Base-by-base conservation (phyloP, 2,113 vertebrate genomes). In the Microcebus murinus region DNA sequence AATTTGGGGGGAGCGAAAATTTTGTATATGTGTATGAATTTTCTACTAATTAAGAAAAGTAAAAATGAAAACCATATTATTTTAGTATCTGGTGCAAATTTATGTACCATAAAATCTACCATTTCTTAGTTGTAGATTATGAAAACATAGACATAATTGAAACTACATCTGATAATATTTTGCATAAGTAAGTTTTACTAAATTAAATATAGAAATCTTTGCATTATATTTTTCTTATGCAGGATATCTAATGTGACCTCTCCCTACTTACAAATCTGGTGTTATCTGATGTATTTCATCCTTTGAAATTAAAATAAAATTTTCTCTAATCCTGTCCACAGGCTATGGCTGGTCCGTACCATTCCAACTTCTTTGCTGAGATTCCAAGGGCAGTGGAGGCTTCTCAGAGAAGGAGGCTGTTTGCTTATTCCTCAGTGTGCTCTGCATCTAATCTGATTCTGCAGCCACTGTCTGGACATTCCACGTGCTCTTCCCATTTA, bases 381-480 rank as follows among this genome's bases (percentile, higher is more conserved):
- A 48, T 13, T 86, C 29, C 27, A 3, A 20, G 0, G 1, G 21
- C 6, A n/a, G 39, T 57, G 0, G 13, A 61, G 34, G 0, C 1
- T 57, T 18, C 42, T 73, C 36, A 42, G 11, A 17, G 21, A 3
- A 15, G 17, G 25, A 52, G 0, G 1, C 7, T 15, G 3, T 21
- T 31, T 59, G 9, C 6, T 73, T 34, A 20, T 48, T 70, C 11
- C 17, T 1, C 29, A 29, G 3, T 1, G 10, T 27, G 3, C 14
- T 71, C 57, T 21, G 6, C 10, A 9, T 77, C 12, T 29, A 18
- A 36, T 25, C 42, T 55, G n/a, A 17, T 45, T 25, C 67, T 6
- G 4, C 4, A 4, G 9, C 14, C 9, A 14, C 5, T 3, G 3
- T 67, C 76, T 39, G 29, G 4, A 10, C 23, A 3, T 52, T 52